Evolutionary conservation across 2,888 invertebrate species (phyloP), one percentile per base, ranked within the genome.

Genomic region (Rhodophaea formosa): DNA sequence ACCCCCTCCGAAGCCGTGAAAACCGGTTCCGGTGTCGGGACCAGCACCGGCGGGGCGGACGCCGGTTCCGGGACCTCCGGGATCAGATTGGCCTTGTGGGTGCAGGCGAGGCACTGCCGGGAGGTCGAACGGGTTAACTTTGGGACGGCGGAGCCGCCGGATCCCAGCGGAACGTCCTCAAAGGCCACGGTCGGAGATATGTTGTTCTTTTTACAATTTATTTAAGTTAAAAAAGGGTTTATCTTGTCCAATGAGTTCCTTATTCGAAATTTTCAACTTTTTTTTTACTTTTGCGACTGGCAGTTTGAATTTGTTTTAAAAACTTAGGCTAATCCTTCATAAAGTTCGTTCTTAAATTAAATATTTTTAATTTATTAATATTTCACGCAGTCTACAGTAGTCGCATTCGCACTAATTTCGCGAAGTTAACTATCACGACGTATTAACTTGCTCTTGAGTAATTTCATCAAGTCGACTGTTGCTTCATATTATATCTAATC

Each of bases 21-120:
- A 7, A 53, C 42, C 3, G 49, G 58, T 54, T 62, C 49, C 54
- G 59, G 60, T 59, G 68, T 65, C 3, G 62, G 58, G 12, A 58
- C 64, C 35, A 62, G 58, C 12, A 56, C 70, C 58, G 75, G 67
- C 32, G 74, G 75, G 12, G 74, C 74, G 56, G 72, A 61, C 46
- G 73, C 80, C 58, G 80, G 77, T 51, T 84, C 82, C 7, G 78
- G 75, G 7, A 78, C 64, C 23, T 77, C 78, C 30, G 80, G 69
- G 54, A 80, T 61, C 77, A 85, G 80, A 61, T 81, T 83, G 73
- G 72, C 72, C 62, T 72, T 74, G 69, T 78, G 71, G 8, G 69
- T 68, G 61, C 86, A 83, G 57, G 84, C 83, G n/a, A 82, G 47
- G 65, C 86, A 86, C 71, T 81, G 80, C 14, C 85, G 69, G 0